Evolutionary conservation across 2,113 vertebrate genomes (phyloP), one percentile per base, ranked within the genome.

Genomic region (Spermophilus dauricus): DNA sequence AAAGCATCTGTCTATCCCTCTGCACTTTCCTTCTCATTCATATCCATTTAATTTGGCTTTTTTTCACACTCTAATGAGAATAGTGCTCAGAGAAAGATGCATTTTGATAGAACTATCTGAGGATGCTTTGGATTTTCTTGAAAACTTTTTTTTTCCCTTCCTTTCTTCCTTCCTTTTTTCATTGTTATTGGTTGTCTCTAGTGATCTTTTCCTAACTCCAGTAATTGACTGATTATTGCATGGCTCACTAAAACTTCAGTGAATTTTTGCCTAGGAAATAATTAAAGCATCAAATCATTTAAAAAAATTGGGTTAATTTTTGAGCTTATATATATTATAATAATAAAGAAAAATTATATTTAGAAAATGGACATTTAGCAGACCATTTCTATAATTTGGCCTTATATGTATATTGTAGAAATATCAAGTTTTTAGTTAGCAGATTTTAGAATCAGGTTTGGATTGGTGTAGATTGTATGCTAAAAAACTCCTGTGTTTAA

Each of bases 21-120:
- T 26, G 0, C 45, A 73, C 28, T 14, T 72, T 4, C 58, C 34
- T 14, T 93, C 18, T 81, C 14, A 45, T 73, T 10, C 45, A 86
- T 1, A 67, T 67, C 8, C 34, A 22, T 53, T 82, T 88, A 85
- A 65, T 63, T 39, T 89, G 24, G 8, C 26, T 73, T 58, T 76
- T 97, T 96, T 87, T 77, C 61, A 61, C 83, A 22, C 28, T 76
- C 9, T 30, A 34, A 91, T 51, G 48, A 51, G 2, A 67, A 14
- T 22, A 89, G 30, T 37, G 75, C 9, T 95, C 58, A 76, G 12
- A 51, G 34, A 61, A 51, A 51, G 34, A 61, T 72, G 45, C 5
- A 87, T 96, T 94, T 42, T 96, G 69, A 80, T 90, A 81, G 58
- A 95, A 45, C 69, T 76, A 63, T 76, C 28, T 94, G 70, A 85